These are phyloP conservation scores for Chroicocephalus ridibundus DNA, from an alignment of 2,113 vertebrate species.

Conservation along the genomic window DNA sequence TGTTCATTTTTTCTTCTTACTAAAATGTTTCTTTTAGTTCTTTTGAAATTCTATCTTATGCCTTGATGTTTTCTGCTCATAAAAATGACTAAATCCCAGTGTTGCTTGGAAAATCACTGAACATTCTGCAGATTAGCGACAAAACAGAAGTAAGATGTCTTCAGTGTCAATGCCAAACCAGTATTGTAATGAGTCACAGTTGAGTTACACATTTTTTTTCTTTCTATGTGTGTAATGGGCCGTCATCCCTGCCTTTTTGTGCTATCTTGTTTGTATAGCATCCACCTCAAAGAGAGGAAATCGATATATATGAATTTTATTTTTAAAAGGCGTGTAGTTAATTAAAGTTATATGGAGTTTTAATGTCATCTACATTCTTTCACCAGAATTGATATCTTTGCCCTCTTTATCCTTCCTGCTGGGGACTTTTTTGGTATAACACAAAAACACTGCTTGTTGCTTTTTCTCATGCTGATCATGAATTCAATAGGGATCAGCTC, in stretches of 20 bases:
- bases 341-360: neutral
- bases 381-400: neutral
- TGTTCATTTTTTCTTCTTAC: neutral
- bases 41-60: neutral
- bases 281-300: neutral
- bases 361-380: neutral
- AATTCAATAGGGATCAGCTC: slow-evolving; percentile 18
- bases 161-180: neutral
- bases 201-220: neutral
- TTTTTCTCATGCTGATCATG: slow-evolving; percentile 13
- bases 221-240: neutral
- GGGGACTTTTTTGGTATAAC: neutral
- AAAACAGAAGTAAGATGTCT: neutral
- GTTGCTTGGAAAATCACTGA: neutral
- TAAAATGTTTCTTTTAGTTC: neutral
- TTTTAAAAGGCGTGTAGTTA: neutral
- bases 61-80: neutral
- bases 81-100: neutral
- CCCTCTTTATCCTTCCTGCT: neutral
- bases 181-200: neutral
- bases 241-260: neutral
- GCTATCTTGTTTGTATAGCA: neutral
- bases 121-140: neutral
- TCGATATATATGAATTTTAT: neutral
- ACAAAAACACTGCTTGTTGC: neutral